Evolutionary conservation across 2,797 vertebrate genomes (phyloP).

Genomic region (Pseudotriccus pelzelni): DNA sequence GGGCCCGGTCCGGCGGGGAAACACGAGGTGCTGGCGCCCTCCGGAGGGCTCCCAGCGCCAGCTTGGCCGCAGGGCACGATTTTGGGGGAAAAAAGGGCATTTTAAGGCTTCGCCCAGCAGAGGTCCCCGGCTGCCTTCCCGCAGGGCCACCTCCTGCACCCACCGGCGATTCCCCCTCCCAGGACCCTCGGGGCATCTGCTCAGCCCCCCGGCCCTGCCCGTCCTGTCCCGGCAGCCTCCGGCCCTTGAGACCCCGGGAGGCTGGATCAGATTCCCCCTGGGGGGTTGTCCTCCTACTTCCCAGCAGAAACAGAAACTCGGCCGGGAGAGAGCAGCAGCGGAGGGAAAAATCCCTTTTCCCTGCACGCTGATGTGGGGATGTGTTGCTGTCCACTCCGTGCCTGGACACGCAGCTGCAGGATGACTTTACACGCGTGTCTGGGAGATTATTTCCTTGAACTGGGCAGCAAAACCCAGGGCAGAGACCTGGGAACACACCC

Average conservation of each 20-base stretch:
- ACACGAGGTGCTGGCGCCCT: neutral
- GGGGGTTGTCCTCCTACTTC: neutral
- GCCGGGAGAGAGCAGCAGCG: neutral
- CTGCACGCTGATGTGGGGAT: fast-evolving
- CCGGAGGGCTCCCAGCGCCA: neutral
- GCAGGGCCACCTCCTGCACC: neutral
- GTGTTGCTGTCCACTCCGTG: fast-evolving
- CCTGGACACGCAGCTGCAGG: neutral
- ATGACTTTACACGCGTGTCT: fast-evolving
- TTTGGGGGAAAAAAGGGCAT: neutral
- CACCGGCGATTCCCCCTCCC: neutral
- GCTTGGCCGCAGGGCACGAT: neutral
- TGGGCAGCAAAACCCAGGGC: neutral
- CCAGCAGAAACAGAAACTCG: neutral
- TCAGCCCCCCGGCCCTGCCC: neutral
- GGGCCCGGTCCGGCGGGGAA: neutral
- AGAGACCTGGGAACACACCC: neutral
- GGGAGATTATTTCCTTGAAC: neutral
- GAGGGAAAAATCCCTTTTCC: neutral
- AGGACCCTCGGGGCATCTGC: neutral
- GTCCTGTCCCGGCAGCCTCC: neutral
- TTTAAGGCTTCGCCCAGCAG: constrained; percentile 26
- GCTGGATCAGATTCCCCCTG: neutral
- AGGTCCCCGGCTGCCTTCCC: constrained; percentile 23
- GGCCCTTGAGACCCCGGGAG: neutral